Percentiles rank a stretch among this genome's conserved stretches.
Evolutionary conservation across 2,888 invertebrate genomes (phyloP).

Genomic region (Andrena camellia): DNA sequence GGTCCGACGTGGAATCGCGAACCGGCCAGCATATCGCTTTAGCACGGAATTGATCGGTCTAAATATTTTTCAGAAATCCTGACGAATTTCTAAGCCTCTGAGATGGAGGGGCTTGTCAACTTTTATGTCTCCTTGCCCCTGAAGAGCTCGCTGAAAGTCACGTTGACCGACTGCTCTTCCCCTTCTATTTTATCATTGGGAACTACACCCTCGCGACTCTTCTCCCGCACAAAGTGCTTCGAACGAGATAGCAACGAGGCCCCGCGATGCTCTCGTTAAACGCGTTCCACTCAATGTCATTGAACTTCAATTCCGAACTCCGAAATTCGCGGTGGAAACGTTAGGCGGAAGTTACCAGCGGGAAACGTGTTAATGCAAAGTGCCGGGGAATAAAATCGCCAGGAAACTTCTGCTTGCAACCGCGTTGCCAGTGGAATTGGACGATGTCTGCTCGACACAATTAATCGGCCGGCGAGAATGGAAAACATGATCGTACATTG

Average conservation of each 20-base stretch:
- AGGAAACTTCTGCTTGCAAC: neutral
- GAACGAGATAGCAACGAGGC: no score
- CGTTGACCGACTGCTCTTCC: neutral
- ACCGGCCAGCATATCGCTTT: neutral
- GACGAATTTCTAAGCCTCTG: conserved; percentile 10
- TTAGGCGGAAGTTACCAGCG: neutral
- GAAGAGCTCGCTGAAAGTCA: neutral
- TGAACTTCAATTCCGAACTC: no score
- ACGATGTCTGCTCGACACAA: conserved; percentile 1
- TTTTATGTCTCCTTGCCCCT: neutral
- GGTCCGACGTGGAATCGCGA: neutral
- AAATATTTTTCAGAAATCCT: neutral
- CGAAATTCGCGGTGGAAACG: neutral
- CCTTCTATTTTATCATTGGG: no score
- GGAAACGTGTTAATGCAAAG: neutral
- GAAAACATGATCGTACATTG: neutral
- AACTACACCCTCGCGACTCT: no score
- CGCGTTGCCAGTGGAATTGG: neutral
- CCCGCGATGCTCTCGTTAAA: no score
- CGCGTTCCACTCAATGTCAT: no score
- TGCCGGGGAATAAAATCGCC: conserved; percentile 9
- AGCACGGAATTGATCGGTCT: neutral
- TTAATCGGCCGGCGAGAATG: conserved; percentile 11
- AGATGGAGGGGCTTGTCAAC: conserved; percentile 17
- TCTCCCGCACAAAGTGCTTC: no score